Evolutionary conservation across 2,888 invertebrate genomes (phyloP), one percentile per base, ranked within the genome.

Genomic region (Diadegma fenestrale): DNA sequence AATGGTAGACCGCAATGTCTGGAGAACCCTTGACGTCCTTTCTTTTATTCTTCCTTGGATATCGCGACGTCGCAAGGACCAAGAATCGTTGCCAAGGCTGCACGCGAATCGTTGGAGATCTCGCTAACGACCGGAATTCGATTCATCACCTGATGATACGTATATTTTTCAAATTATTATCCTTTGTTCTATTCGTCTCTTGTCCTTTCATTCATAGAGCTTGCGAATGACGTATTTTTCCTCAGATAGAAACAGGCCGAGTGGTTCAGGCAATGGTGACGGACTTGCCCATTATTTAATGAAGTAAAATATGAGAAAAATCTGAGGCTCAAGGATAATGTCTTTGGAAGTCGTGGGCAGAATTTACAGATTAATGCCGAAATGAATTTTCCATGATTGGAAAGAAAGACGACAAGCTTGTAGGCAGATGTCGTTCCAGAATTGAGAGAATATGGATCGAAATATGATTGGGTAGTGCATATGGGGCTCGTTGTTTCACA

Each of bases 401-500:
- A 72, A 17, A 45, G 37, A 43, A 17, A 26, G 33, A 19, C n/a
- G 68, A 19, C 37, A 54, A 48, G 30, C 43, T 26, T 8, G 30
- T 73, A 63, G 48, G 63, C 68, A 43, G 61, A 73, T 48, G 45
- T n/a, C 48, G 54, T 58, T 71, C 58, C 45, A 41, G 37, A 71
- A 41, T 12, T 19, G 26, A 71, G 64, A 69, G 51, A 73, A 83
- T 80, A 80, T 76, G 76, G 75, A 80, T 76, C 71, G 76, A 84
- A 68, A 80, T 54, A 75, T 33, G 26, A 83, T 80, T 41, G 26
- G 43, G 7, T 22, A 19, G 8, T 54, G 22, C 43, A 64, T 54
- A 30, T 48, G 43, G n/a, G 54, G 14, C 14, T 58, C 14, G 26
- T 58, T 73, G 43, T 69, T 63, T 6, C 37, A n/a, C n/a, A n/a